Evolutionary conservation across 1,140 invertebrate species (phyloP).

Genomic region (Drosophila paulistorum): DNA sequence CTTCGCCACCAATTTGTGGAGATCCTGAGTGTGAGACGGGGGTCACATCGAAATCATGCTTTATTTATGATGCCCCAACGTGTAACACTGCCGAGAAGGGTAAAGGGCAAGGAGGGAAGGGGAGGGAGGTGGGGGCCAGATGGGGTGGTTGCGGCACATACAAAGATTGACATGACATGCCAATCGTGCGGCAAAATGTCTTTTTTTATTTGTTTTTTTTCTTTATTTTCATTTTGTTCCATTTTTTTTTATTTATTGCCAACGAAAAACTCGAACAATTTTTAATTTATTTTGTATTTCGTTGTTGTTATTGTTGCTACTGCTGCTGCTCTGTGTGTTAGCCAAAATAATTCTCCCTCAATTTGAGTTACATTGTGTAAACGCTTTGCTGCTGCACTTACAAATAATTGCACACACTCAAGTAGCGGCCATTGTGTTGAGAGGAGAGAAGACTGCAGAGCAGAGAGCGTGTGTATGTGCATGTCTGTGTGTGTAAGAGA

Average conservation of each 20-base stretch:
- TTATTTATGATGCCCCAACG: constrained; percentile 58
- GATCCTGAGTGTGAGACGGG: constrained; percentile 1
- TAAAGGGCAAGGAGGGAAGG: constrained; percentile 1
- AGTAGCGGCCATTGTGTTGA: constrained; percentile 68
- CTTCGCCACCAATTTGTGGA: too few relatives aligned
- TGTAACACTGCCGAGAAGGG: constrained; percentile 17
- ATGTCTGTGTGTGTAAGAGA: background rate
- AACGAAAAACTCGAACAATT: constrained; percentile 30
- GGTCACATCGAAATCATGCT: constrained; percentile 61
- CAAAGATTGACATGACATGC: constrained; percentile 63
- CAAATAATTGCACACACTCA: constrained; percentile 76
- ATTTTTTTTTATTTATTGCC: constrained; percentile 38
- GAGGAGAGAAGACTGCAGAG: background rate
- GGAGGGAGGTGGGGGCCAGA: background rate
- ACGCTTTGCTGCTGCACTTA: constrained; percentile 52
- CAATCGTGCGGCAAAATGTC: constrained; percentile 59
- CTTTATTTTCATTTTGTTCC: background rate
- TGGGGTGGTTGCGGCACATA: background rate
- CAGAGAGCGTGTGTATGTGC: background rate
- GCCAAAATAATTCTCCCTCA: constrained; percentile 5
- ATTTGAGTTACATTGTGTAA: constrained; percentile 14
- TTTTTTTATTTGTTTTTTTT: constrained; percentile 30
- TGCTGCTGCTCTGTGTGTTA: constrained; percentile 23
- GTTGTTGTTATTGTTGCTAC: constrained; percentile 7
- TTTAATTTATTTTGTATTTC: constrained; percentile 37